Conservation (phyloP, 2,888 invertebrate genomes). For the Pristionchus mayeri region DNA sequence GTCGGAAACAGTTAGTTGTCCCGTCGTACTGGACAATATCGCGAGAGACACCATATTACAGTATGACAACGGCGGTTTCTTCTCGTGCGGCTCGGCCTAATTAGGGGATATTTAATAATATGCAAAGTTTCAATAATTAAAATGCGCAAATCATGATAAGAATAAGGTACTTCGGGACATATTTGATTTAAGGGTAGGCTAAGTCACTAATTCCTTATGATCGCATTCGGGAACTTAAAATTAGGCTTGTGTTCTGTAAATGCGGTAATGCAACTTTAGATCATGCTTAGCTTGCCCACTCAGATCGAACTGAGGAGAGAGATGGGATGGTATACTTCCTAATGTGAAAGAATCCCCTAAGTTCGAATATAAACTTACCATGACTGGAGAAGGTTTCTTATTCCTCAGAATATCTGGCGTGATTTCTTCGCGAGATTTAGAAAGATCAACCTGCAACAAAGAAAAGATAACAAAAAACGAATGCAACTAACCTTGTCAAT, state of each 20-base stretch:
- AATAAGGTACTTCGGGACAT: no score
- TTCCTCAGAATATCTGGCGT: not conserved
- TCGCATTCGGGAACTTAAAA: no score
- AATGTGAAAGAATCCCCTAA: no score
- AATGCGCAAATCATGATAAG: no score
- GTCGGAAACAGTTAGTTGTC: conserved; percentile 95
- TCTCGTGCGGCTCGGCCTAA: conserved; percentile 77
- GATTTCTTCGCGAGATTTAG: conserved; percentile 10
- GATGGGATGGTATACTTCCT: no score
- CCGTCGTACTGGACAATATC: conserved; percentile 93
- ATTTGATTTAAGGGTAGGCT: no score
- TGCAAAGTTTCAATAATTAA: not conserved
- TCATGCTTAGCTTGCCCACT: no score
- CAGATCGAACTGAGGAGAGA: no score
- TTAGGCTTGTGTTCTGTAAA: no score
- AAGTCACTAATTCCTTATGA: no score
- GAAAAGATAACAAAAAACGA: not conserved
- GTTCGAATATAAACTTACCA: not conserved
- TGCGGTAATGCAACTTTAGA: no score
- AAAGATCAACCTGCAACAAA: conserved; percentile 40
- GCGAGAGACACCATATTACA: conserved; percentile 98
- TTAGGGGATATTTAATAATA: not conserved
- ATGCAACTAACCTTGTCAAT: not conserved
- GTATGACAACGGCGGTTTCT: conserved; percentile 96
- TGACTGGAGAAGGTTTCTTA: not conserved